Conservation (phyloP, 2,797 vertebrate genomes). For the Simalia tracyae region DNA sequence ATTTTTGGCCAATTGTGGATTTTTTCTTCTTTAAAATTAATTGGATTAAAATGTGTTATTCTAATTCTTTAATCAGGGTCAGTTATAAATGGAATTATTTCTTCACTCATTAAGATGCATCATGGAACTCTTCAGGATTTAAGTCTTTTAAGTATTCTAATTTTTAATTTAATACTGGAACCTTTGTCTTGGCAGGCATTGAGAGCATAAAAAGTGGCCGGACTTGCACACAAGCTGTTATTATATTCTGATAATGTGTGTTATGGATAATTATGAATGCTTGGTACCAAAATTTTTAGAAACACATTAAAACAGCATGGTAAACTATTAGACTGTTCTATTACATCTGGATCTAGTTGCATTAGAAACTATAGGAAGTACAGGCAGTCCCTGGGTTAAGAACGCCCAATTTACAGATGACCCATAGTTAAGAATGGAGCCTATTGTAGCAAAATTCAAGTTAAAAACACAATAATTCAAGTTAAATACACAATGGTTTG, state of each 20-base stretch:
- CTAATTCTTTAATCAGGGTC: neutral
- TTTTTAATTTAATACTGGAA: neutral
- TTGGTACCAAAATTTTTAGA: neutral
- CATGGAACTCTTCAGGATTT: neutral
- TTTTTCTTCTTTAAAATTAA: neutral
- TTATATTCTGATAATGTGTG: neutral
- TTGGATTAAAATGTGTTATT: neutral
- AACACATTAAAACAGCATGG: neutral
- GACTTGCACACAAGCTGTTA: neutral
- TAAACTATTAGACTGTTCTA: neutral
- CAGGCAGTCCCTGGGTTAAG: too few relatives aligned
- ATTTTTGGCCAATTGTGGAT: neutral
- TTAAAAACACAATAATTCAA: too few relatives aligned
- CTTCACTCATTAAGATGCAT: neutral
- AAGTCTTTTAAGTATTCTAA: neutral
- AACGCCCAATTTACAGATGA: too few relatives aligned
- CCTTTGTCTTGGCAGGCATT: neutral
- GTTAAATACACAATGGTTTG: too few relatives aligned
- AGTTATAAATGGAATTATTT: neutral
- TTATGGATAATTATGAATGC: neutral
- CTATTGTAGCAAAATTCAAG: too few relatives aligned
- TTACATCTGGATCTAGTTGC: neutral
- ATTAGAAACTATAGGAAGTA: neutral
- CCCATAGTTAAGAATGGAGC: too few relatives aligned
- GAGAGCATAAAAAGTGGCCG: neutral